Base-by-base conservation (phyloP, 2,888 invertebrate genomes). In the Drosophila subsilvestris region DNA sequence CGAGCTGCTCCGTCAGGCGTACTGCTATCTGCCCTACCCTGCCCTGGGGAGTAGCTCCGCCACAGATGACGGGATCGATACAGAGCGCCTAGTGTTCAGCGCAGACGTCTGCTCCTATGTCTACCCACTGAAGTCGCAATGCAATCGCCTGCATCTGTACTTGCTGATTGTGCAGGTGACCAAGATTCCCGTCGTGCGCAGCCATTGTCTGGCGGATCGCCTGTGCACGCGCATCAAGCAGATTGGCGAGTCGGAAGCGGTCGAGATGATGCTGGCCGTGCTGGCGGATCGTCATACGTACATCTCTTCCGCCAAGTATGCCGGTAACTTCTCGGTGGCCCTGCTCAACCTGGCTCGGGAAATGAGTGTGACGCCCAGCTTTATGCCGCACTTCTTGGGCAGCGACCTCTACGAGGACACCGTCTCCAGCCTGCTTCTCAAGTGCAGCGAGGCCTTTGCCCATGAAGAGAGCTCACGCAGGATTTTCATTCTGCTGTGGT, bases 1-100 rank as follows among this genome's bases (percentile, higher is more conserved):
- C 67, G 96, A 96, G 92, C 94, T 95, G 12, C 92, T 96, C 60
- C 93, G 96, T n/a, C 95, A 95, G 84, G 94, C 94, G 18, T 95
- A 94, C 80, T 95, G 95, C 91, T 96, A 95, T 94, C 93, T 95
- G 43, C 94, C 95, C 1, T 90, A 89, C 62, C 93, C 91, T 7
- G 14, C 14, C 6, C 37, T 37, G n/a, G 37, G 37, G 6, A 14
- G 0, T 7, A 14, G 5, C 37, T 14, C 37, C 14, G 63, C 51
- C 1, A 32, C 14, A 14, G 50, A 17, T 9, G 93, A 29, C 93
- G 94, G 86, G 93, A 29, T 93, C 80, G 95, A 95, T 93, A 93
- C 95, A 70, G 94, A 96, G 91, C 93, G 95, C 88, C 93, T 95
- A 81, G 93, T 95, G 47, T 94, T 94, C 74, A 93, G 93, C 42